Conservation (phyloP, 2,797 vertebrate species). For the Eulemur albifrons region DNA sequence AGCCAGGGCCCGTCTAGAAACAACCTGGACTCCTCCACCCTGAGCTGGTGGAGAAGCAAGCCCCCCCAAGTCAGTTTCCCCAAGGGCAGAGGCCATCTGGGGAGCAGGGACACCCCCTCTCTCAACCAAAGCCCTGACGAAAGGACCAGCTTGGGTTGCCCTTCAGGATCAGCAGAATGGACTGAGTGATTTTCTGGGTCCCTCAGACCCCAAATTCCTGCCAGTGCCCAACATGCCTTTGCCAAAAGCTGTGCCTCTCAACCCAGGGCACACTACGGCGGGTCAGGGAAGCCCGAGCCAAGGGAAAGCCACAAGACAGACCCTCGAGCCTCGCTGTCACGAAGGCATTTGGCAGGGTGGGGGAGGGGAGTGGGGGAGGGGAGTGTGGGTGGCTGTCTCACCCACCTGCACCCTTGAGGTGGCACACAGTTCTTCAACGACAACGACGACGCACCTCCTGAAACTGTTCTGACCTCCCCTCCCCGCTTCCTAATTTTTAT, state of each 20-base stretch:
- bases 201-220: not conserved
- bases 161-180: not conserved
- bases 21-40: not conserved
- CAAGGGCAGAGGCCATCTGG: not conserved
- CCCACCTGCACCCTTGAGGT: not conserved
- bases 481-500: not conserved
- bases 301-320: not conserved
- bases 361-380: not conserved
- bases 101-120: not conserved
- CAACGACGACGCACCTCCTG: not conserved
- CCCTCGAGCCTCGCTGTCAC: not conserved
- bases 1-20: not conserved
- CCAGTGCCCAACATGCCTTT: not conserved
- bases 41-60: not conserved
- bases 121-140: not conserved
- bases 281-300: not conserved
- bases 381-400: no score
- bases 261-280: fast-evolving
- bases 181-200: not conserved
- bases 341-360: not conserved
- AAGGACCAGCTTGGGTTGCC: not conserved
- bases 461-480: not conserved
- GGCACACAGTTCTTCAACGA: not conserved
- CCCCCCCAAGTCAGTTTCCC: not conserved
- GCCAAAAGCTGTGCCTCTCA: not conserved